Evolutionary conservation across 2,888 invertebrate genomes (phyloP).

Genomic region (Philopedon plagiatum): DNA sequence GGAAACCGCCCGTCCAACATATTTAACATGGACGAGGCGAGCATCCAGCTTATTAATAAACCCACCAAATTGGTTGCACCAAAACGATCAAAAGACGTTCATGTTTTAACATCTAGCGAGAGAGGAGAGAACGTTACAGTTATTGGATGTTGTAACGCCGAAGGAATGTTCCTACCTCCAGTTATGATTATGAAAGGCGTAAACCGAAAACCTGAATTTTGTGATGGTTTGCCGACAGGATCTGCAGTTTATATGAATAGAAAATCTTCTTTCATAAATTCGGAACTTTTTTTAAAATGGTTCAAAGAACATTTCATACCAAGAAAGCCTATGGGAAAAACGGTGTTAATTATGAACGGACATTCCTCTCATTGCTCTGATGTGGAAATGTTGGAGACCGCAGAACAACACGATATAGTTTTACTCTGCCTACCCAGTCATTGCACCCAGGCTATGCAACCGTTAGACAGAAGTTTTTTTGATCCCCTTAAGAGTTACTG

Average conservation of each 20-base stretch:
- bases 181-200: not conserved
- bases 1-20: slow-evolving; percentile 39
- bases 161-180: not conserved
- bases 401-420: slow-evolving; percentile 55
- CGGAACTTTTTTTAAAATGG: not conserved
- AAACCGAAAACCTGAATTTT: not conserved
- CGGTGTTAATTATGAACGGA: slow-evolving; percentile 59
- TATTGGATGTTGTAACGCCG: slow-evolving; percentile 18
- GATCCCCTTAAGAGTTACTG: slow-evolving; percentile 20
- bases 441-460: slow-evolving; percentile 58
- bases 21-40: slow-evolving; percentile 43
- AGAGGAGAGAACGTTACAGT: slow-evolving; percentile 41
- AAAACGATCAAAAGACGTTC: slow-evolving; percentile 19
- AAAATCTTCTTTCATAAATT: not conserved
- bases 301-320: not conserved
- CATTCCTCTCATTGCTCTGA: slow-evolving; percentile 55
- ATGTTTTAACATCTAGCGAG: slow-evolving; percentile 25
- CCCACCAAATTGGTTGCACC: slow-evolving; percentile 24
- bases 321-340: slow-evolving; percentile 56
- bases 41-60: slow-evolving; percentile 44
- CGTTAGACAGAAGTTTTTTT: slow-evolving; percentile 51
- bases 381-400: slow-evolving; percentile 29
- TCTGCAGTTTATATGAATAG: not conserved
- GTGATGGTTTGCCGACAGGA: not conserved
- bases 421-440: slow-evolving; percentile 57